Evolutionary conservation across 2,797 vertebrate genomes (phyloP), one percentile per base, ranked within the genome.

Genomic region (Sebastolobus altivelis): DNA sequence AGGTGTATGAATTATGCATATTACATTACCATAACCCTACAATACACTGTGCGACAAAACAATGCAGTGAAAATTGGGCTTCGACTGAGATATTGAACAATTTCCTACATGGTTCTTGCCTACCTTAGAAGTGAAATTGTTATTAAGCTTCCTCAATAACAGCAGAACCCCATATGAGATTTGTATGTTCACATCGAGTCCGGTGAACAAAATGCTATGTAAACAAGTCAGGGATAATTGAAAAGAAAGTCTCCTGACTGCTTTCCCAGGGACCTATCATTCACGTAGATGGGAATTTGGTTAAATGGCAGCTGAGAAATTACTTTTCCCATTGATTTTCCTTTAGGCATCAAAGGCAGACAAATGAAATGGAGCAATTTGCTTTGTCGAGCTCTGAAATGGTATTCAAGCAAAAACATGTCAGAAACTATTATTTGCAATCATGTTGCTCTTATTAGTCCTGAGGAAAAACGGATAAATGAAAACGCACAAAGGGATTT

Each of bases 191-290:
- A 93, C 83, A 58, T 90, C 88, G 52, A 77, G 92, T 92, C 89
- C 90, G 93, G 92, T 92, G 92, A 95, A 96, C 95, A 89, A 94
- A 93, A 93, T 94, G 94, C 96, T 96, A 96, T 96, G 96, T 97
- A 98, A 97, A 98, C 96, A 96, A 97, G 96, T 91, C 95, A 92
- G 94, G 95, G 94, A 97, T 98, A 98, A 99, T 98, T 98, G 96
- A 97, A 97, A 95, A 94, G 91, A 96, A 95, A 96, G 95, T 95
- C 96, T 96, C 93, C 89, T 93, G 95, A 94, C 96, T 95, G 94
- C 94, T 96, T 96, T 96, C 94, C 94, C 92, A 93, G 95, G 90
- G 95, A 94, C 93, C 96, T 95, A 95, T 97, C 95, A 96, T 96
- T 96, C 94, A 96, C 94, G 88, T 95, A 91, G 94, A 96, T 95